Evolutionary conservation across 2,888 invertebrate species (phyloP), one percentile per base, ranked within the genome.

Genomic region (Pseudanteris insignis): DNA sequence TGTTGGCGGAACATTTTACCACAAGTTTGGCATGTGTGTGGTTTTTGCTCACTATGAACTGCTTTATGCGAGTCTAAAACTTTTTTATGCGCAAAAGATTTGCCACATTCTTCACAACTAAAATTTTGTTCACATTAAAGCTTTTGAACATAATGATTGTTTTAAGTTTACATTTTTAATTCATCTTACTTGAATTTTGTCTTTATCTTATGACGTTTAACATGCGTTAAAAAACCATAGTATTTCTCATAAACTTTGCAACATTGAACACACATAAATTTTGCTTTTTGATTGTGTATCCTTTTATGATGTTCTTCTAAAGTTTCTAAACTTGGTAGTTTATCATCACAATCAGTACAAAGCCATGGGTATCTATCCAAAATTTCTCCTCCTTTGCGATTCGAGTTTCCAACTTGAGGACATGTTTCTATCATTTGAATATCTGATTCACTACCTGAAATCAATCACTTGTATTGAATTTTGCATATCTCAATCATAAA

Each of bases 181-280:
- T 21, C 7, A 21, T 21, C 75, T 64, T 83, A 84, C 82, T 79
- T 46, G 75, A 83, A 88, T 81, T 86, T 85, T 15, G 88, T 77
- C 67, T 83, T 83, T 51, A 84, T 84, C 63, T 86, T 83, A 73
- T 89, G 89, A 34, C 84, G 82, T 61, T 84, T 80, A 0, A 88
- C 85, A 76, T 89, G 89, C 44, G 84, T 84, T 4, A 89, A 73
- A 72, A 89, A 89, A 2, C 84, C 83, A 55, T 82, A 81, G 75
- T 88, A 88, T 69, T 86, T 85, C 30, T 84, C 83, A 64, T 84
- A 84, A 8, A 86, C 83, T 66, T 85, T 85, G 32, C 86, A 85
- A 71, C 89, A 89, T 68, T 88, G 86, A 11, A 86, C 83, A 71
- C 89, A 89, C 69, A 84, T 83, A 68, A 86, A 89, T 3, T 86